Conservation (phyloP, 1,140 invertebrate species). For the Drosophila pruinosa region DNA sequence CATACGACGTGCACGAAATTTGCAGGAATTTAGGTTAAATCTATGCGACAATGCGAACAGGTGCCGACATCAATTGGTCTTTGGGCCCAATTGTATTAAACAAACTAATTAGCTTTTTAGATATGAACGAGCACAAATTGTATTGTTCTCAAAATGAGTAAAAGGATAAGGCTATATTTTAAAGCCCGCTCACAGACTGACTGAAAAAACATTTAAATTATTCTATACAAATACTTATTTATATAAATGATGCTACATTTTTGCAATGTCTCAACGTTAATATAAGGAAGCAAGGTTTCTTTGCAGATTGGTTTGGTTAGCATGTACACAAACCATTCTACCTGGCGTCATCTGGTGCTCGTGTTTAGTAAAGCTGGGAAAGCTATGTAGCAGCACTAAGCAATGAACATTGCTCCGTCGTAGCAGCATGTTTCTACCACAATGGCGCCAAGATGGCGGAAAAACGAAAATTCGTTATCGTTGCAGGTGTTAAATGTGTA, state of each 20-base stretch:
- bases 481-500: not conserved
- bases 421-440: not conserved
- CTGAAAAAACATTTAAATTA: not conserved
- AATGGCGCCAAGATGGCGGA: not conserved
- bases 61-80: slow-evolving; percentile 40
- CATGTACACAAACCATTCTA: not conserved
- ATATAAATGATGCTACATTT: not conserved
- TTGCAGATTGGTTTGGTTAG: not conserved
- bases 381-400: not conserved
- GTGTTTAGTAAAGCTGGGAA: not conserved
- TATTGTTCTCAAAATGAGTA: not conserved
- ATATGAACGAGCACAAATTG: slow-evolving; percentile 14
- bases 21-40: slow-evolving; percentile 12
- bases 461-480: not conserved
- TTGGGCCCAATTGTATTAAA: slow-evolving; percentile 49
- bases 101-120: slow-evolving; percentile 70
- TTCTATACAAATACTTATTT: not conserved
- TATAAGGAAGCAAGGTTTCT: not conserved
- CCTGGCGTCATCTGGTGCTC: slow-evolving; percentile 3
- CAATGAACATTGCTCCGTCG: no score
- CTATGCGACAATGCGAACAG: slow-evolving; percentile 15
- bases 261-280: not conserved
- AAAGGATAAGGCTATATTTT: not conserved
- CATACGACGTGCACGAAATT: slow-evolving; percentile 10
- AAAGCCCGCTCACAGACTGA: not conserved